Base-by-base conservation (phyloP, 2,797 vertebrate genomes). In the Meriones psammophilus region DNA sequence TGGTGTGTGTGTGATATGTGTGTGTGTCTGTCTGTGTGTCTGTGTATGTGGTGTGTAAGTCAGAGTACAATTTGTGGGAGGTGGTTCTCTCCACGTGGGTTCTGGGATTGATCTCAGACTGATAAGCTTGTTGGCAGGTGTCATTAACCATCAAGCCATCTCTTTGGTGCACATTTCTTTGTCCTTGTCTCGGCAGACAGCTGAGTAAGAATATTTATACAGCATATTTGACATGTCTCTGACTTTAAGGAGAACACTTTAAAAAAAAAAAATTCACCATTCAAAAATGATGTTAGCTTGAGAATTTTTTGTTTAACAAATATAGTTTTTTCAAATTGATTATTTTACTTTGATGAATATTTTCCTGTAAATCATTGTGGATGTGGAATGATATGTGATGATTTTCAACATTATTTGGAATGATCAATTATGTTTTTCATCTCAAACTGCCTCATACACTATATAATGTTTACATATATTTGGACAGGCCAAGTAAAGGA, bases 381-480 rank as follows among this genome's bases (percentile, higher is more conserved):
- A 89, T 89, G 7, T 66, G 69, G 39, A 84, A 66, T 39, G 66
- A 39, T 64, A 76, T 79, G 36, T 62, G 42, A 64, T 84, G 7
- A 17, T 66, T 46, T 77, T 86, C 60, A 80, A 30, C n/a, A 76
- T 79, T 85, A 74, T 93, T 91, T 80, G 71, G 69, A 80, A 89
- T 71, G 8, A 69, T 46, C 8, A 5, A 50, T 50, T 58, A 18
- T 90, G 15, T 64, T 71, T 94, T 95, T 86, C 36, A 46, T 78
- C 9, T 81, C 54, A 81, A 56, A 56, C 62, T n/a, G 12, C 3
- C 33, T 73, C 94, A 79, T 85, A 24, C 12, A 84, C 33, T 64
- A 22, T 85, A 15, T 66, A 36, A 73, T 39, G 33, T 68, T 87
- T 60, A 87, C 0, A 30, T 18, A 15, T 28, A 68, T 71, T 85